Evolutionary conservation across 2,113 vertebrate genomes (phyloP), one percentile per base, ranked within the genome.

Genomic region (Charadrius vociferus): DNA sequence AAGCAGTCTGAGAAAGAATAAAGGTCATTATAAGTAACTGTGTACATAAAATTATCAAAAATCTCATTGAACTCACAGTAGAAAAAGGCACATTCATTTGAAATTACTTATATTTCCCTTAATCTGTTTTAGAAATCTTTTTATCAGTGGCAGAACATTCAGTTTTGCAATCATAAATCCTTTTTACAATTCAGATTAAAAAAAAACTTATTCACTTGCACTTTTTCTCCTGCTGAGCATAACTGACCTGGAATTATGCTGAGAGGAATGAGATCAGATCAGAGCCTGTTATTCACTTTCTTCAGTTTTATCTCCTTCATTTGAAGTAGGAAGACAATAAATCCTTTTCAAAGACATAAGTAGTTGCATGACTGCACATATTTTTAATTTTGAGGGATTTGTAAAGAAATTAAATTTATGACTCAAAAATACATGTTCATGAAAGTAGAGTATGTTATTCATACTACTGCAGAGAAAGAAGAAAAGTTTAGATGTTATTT

Each of bases 321-420:
- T 92, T 75, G 88, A 84, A 93, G 29, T 37, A 87, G 7, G 20
- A 66, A 85, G 41, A 79, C 78, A 79, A 67, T 27, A 92, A 73
- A 68, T 86, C 36, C 6, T 65, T 92, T 95, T 93, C 61, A 97
- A 85, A 93, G 45, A n/a, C 12, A 36, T 80, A 82, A 73, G 22
- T 15, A 80, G 30, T 68, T 91, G 45, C 36, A 80, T 89, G 86
- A 77, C 62, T 73, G 20, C 20, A 73, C 41, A 82, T 88, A 90
- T 80, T 77, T 94, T 94, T 88, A 93, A 83, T 95, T 95, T 95
- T 62, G 24, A 86, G 7, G 53, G 49, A 90, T 96, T 95, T 95
- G 29, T 43, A 80, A 90, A 66, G 24, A 89, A 87, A 72, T 81
- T 70, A 87, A 47, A 82, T 93, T 92, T 86, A 68, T 16, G 59